Evolutionary conservation across 2,113 vertebrate species (phyloP).

Genomic region (Eptatretus burgeri): DNA sequence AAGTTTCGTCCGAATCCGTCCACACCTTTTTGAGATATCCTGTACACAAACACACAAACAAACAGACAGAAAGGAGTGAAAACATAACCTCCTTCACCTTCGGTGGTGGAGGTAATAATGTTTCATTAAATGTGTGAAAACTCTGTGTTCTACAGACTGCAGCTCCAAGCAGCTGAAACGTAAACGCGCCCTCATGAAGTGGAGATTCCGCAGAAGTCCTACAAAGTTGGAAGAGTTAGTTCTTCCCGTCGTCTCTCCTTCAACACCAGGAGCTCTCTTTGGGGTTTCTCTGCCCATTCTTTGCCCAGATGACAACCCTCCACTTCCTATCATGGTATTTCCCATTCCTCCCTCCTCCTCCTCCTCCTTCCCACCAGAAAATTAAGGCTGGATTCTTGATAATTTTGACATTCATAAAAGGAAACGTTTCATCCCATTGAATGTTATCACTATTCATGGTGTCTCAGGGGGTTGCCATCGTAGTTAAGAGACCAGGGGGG

Average conservation of each 20-base stretch:
- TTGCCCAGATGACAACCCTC: conserved; percentile 23
- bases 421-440: no score
- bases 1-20: no score
- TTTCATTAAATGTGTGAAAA: no score
- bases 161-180: conserved; percentile 21
- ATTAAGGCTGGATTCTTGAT: background rate
- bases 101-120: no score
- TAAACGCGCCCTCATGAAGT: conserved; percentile 29
- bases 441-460: no score
- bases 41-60: no score
- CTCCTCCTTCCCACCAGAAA: background rate
- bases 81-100: no score
- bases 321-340: conserved; percentile 27
- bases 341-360: background rate
- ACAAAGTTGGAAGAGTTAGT: conserved; percentile 12
- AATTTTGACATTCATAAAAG: no score
- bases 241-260: conserved; percentile 14
- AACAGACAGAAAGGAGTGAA: no score
- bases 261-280: conserved; percentile 20
- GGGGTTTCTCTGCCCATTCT: conserved; percentile 24
- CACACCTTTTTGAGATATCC: no score
- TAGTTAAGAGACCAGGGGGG: no score
- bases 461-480: no score
- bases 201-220: conserved; percentile 23
- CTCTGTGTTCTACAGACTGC: conserved; percentile 12